Evolutionary conservation across 2,113 vertebrate genomes (phyloP).

Genomic region (Taxidea taxus): DNA sequence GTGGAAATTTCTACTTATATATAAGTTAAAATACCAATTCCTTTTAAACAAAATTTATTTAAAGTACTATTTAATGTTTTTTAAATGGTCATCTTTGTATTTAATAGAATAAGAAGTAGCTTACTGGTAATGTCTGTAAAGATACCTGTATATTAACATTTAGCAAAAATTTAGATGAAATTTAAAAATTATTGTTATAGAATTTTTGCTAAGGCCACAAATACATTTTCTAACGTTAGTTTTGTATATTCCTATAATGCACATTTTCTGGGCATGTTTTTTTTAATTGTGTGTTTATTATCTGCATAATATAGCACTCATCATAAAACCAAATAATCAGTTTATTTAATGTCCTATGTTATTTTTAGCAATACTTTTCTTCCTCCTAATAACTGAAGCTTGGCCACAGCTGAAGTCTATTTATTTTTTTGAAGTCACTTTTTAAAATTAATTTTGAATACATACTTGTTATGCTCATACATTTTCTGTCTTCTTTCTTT

Average conservation of each 20-base stretch:
- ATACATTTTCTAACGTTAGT: not conserved
- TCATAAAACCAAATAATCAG: not conserved
- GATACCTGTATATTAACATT: not conserved
- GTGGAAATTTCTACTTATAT: not conserved
- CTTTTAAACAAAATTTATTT: not conserved
- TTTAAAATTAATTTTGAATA: not conserved
- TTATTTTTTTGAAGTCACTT: not conserved
- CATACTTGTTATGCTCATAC: not conserved
- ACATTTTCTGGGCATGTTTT: not conserved
- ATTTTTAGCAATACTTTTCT: not conserved
- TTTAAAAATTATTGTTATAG: not conserved
- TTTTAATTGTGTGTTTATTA: not conserved
- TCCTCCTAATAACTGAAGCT: not conserved
- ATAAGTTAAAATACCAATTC: not conserved
- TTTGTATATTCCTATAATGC: not conserved
- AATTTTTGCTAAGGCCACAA: not conserved
- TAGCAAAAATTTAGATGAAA: conserved; percentile 29
- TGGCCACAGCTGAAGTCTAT: not conserved
- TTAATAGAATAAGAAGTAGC: not conserved
- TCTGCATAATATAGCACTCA: not conserved
- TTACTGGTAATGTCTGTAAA: not conserved
- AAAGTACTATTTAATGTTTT: not conserved
- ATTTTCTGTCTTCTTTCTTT: conserved; percentile 51
- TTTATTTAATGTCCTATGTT: conserved; percentile 5
- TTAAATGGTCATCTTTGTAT: not conserved